phyloP scores from a whole-genome alignment of 1,140 invertebrate genomes.

The Nymphalis io region DNA sequence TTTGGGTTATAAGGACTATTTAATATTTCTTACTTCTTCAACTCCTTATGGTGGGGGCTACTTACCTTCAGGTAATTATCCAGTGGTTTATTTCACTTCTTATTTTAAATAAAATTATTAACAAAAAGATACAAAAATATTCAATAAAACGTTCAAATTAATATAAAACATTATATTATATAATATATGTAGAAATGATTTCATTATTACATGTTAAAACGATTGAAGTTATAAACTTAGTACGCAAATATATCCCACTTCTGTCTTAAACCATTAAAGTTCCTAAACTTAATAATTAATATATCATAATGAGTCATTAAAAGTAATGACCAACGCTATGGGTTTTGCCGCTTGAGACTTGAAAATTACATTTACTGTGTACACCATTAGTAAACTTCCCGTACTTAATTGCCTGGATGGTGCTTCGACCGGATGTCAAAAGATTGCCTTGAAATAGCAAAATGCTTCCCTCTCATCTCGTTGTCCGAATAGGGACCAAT shows the following conservation, averaged over 20 bases:
- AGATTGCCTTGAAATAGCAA: constrained; percentile 72
- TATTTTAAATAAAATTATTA: too few species aligned
- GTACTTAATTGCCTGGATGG: constrained; percentile 68
- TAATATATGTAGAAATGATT: too few species aligned
- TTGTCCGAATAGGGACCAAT: constrained; percentile 35
- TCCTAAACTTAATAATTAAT: constrained; percentile 37
- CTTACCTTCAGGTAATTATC: too few species aligned
- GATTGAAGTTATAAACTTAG: background rate
- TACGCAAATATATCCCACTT: background rate
- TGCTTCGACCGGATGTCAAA: constrained; percentile 69
- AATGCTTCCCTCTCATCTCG: constrained; percentile 44
- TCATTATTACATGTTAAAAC: background rate
- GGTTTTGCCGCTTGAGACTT: constrained; percentile 43
- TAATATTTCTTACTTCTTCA: too few species aligned
- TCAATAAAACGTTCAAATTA: too few species aligned
- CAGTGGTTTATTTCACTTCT: too few species aligned
- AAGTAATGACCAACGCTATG: constrained; percentile 37
- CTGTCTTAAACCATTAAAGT: constrained; percentile 23
- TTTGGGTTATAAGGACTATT: too few species aligned
- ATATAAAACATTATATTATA: too few species aligned
- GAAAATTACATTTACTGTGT: constrained; percentile 56
- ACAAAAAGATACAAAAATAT: too few species aligned
- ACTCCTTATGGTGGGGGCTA: too few species aligned
- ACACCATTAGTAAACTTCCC: constrained; percentile 67
- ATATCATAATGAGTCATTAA: constrained; percentile 41